These are phyloP conservation scores for Syrista parreyssii DNA, from an alignment of 2,888 invertebrate species.

Conservation along the genomic window DNA sequence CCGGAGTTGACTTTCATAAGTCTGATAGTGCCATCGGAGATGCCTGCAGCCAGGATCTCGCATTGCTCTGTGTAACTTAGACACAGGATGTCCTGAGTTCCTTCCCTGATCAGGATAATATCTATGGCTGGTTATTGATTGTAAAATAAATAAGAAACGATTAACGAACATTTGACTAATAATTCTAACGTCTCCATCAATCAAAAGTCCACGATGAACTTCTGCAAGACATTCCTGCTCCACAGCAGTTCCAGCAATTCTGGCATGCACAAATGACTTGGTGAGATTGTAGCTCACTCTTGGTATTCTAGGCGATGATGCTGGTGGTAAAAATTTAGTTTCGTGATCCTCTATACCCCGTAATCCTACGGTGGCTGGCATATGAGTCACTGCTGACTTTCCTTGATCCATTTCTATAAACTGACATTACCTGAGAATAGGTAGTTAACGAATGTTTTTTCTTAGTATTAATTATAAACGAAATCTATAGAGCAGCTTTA, in stretches of 20 bases:
- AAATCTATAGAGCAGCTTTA: not conserved
- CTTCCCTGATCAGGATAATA: conserved; percentile 62
- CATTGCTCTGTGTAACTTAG: conserved; percentile 73
- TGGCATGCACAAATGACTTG: conserved; percentile 17
- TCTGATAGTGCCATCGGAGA: conserved; percentile 71
- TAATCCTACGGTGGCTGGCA: not conserved
- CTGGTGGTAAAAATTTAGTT: not conserved
- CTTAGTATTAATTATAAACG: not conserved
- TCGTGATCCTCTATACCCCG: not conserved
- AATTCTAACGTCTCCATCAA: conserved; percentile 29
- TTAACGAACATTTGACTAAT: conserved; percentile 25
- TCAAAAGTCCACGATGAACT: conserved; percentile 16
- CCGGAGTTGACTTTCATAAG: conserved; percentile 69
- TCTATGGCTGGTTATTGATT: not conserved
- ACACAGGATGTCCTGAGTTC: conserved; percentile 70
- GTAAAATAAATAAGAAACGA: not conserved
- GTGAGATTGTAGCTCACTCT: conserved; percentile 22
- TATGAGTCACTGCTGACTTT: not conserved
- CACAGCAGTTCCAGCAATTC: conserved; percentile 11
- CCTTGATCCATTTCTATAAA: not conserved
- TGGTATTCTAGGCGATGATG: not conserved
- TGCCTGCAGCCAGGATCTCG: conserved; percentile 72
- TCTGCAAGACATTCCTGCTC: conserved; percentile 11
- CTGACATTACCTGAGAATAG: not conserved
- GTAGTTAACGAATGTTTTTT: not conserved